phyloP scores from a whole-genome alignment of 2,888 invertebrate genomes.

The Crossocerus cetratus region DNA sequence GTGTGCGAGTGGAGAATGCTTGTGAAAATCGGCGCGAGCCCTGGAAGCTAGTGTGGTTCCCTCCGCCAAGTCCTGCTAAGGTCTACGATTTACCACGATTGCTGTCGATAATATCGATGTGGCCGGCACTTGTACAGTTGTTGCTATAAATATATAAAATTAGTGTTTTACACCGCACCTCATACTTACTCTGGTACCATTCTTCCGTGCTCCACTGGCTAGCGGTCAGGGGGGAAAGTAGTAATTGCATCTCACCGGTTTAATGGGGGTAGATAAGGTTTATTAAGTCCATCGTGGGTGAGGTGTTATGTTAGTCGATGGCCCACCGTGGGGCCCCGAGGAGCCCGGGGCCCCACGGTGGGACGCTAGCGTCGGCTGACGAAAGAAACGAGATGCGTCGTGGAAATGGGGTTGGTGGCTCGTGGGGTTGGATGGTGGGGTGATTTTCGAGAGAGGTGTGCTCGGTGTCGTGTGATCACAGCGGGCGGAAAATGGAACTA shows the following conservation, averaged over 20 bases:
- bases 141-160: slow-evolving; percentile 77
- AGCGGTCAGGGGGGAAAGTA: too few species aligned
- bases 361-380: too few species aligned
- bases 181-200: slow-evolving; percentile 50
- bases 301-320: too few species aligned
- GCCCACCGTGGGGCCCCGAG: too few species aligned
- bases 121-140: slow-evolving; percentile 76
- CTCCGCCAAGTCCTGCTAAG: slow-evolving; percentile 40
- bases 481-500: neutral
- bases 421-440: too few species aligned
- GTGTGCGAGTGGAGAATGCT: neutral
- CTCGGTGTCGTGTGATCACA: neutral
- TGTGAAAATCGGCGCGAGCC: neutral
- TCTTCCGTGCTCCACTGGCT: too few species aligned
- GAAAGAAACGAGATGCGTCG: too few species aligned
- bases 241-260: neutral
- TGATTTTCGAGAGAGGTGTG: too few species aligned
- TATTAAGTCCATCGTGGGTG: too few species aligned
- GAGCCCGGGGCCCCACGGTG: too few species aligned
- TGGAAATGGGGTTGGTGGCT: too few species aligned
- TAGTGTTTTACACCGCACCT: slow-evolving; percentile 75
- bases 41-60: slow-evolving; percentile 31
- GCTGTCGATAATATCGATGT: slow-evolving; percentile 63
- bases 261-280: neutral
- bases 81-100: slow-evolving; percentile 17